Evolutionary conservation across 1,140 invertebrate species (phyloP), one percentile per base, ranked within the genome.

Genomic region (Linepithema humile): DNA sequence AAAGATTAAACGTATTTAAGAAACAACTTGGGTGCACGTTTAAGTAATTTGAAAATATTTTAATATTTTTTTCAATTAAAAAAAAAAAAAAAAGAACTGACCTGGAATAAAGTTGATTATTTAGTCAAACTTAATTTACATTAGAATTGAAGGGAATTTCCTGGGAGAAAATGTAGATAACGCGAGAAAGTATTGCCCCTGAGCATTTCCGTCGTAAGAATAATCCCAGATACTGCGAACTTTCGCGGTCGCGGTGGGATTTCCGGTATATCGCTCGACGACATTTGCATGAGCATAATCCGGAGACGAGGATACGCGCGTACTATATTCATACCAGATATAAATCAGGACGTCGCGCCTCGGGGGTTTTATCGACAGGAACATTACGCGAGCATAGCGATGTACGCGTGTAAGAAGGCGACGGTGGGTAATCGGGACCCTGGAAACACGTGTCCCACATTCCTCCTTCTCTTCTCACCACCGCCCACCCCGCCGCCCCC

Each of bases 361-460:
- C 48, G 75, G 53, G 83, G 87, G 77, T 88, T 89, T 86, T 86
- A 85, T 89, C 87, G 82, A 83, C 82, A 57, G 64, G 88, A 82
- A 88, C 85, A 86, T 86, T 84, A 86, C 83, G 85, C 82, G 85
- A 83, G 77, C 87, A 55, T 53, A 55, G 84, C 80, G 64, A 74
- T 85, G 83, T 88, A 91, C 89, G 85, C 90, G 88, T 91, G 89
- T 91, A 91, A 90, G 86, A 90, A 91, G 86, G 78, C 85, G 84
- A 82, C 85, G 88, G 85, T 82, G 91, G 90, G 90, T 92, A 93
- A 91, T 93, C 91, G 92, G 89, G 91, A 90, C 90, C 89, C 87
- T 89, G 83, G 87, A 91, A 93, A 94, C 93, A 94, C 92, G 90
- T 94, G 93, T 93, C 92, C 85, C 87, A 78, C 89, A 91, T 90